Base-by-base conservation (phyloP, 2,888 invertebrate genomes). In the Chrysolina oricalcia region DNA sequence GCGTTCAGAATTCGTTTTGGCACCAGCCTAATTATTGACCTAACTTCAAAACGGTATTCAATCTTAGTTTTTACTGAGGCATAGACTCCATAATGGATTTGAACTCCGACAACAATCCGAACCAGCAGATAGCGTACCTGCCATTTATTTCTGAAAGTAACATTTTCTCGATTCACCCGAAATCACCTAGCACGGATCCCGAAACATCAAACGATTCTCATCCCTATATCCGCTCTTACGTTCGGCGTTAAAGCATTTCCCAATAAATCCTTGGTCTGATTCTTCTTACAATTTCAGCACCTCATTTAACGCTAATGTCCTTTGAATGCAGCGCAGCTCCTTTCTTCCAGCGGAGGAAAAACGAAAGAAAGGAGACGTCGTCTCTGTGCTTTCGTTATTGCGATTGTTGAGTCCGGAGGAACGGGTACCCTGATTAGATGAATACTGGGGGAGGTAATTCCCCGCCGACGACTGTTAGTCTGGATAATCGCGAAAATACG, bases 291-390 rank as follows among this genome's bases (percentile, higher is more conserved):
- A 76, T 76, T 78, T 72, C 75, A 70, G 75, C 78, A 75, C 73
- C 75, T 75, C 78, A 76, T 78, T 76, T 78, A 75, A 75, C 75
- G 74, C 72, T 78, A 80, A 80, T 78, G 78, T 78, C 73, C 71
- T 74, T 70, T 73, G 75, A 78, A 76, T 71, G 78, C 73, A 53
- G 63, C 72, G 59, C 65, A 72, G 69, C 62, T 63, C 68, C 56
- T 72, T 66, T 71, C 72, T 64, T 68, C 62, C 59, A 75, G 50
- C 69, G 70, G 59, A 75, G 65, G 70, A 71, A 63, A 73, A 79
- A 78, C 48, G 67, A 64, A 72, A 59, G 35, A 59, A 40, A 13
- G 50, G 48, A n/a, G 21, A 69, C 70, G 67, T 59, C 65, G 67
- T 67, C 68, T 71, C 68, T 68, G 74, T 73, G 59, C 67, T 72